Evolutionary conservation across 92 coral and sea anemone genomes (phyloP).

Genomic region (Phymanthus crucifer): DNA sequence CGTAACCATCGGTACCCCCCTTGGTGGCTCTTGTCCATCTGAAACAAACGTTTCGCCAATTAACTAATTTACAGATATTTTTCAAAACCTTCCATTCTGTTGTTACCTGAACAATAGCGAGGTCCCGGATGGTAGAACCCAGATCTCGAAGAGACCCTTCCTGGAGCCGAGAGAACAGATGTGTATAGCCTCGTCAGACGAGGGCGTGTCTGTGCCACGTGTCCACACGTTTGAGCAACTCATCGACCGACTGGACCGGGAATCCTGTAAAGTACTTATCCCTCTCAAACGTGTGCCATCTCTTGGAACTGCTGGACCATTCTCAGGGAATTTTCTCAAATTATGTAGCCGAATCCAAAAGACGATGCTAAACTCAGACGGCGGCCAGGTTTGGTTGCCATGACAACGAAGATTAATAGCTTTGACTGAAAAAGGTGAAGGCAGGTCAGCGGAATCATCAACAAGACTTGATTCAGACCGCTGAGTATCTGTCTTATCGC

Average conservation of each 20-base stretch:
- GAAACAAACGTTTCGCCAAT: not conserved
- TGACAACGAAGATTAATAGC: slow-evolving; percentile 74
- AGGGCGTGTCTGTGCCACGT: slow-evolving; percentile 17
- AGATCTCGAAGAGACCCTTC: slow-evolving; percentile 78
- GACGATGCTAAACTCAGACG: slow-evolving; percentile 76
- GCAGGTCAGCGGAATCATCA: slow-evolving; percentile 52
- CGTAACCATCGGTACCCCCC: slow-evolving; percentile 48
- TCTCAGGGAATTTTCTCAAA: slow-evolving; percentile 22
- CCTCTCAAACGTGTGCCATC: slow-evolving; percentile 22
- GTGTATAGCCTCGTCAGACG: slow-evolving; percentile 55
- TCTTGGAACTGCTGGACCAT: slow-evolving; percentile 20
- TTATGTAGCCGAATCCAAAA: slow-evolving; percentile 76
- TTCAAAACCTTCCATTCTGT: not conserved
- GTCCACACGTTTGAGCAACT: slow-evolving; percentile 21
- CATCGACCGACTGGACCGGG: slow-evolving; percentile 10
- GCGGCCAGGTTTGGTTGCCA: slow-evolving; percentile 70
- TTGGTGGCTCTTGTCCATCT: slow-evolving; percentile 89
- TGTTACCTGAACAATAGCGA: slow-evolving; percentile 60
- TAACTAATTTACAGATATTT: not conserved
- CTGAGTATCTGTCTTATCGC: not conserved
- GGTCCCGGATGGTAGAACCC: slow-evolving; percentile 60
- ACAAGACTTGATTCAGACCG: not conserved
- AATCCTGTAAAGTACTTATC: slow-evolving; percentile 5
- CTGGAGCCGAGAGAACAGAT: slow-evolving; percentile 83
- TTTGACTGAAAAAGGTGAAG: slow-evolving; percentile 64